phyloP scores from a whole-genome alignment of 2,113 vertebrate species.

The Anarhynchus alexandrinus region DNA sequence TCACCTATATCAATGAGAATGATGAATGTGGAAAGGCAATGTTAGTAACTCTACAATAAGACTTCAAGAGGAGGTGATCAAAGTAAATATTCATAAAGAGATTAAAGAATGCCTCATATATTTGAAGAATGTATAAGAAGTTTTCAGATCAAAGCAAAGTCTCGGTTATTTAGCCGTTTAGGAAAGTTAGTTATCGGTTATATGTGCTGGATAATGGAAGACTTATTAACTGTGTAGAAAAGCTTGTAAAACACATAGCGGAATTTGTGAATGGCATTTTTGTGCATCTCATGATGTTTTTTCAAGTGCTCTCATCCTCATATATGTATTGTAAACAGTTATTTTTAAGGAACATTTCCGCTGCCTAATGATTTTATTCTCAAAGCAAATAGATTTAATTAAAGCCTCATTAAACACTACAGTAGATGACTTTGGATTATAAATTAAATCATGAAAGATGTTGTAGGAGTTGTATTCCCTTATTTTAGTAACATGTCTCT shows the following conservation, averaged over 20 bases:
- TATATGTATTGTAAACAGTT: conserved; percentile 21
- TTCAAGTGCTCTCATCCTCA: conserved; percentile 11
- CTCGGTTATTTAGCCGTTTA: conserved; percentile 17
- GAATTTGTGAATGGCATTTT: conserved; percentile 27
- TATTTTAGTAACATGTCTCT: neutral
- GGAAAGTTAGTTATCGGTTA: neutral
- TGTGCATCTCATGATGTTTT: neutral
- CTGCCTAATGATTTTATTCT: conserved; percentile 31
- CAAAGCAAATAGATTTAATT: conserved; percentile 57
- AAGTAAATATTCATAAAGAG: neutral
- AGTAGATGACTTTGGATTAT: conserved; percentile 6
- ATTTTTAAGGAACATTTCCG: conserved; percentile 8
- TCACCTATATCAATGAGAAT: neutral
- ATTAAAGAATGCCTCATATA: neutral
- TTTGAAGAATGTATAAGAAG: neutral
- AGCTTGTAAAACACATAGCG: neutral
- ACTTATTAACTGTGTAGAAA: neutral
- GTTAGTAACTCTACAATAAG: neutral
- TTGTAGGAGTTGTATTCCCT: neutral
- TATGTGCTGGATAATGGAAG: neutral
- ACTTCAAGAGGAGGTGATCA: neutral
- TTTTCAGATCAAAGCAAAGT: conserved; percentile 4
- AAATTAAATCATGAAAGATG: conserved; percentile 3
- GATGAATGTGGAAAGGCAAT: neutral
- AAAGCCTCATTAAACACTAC: conserved; percentile 32